Conservation (phyloP, 2,113 vertebrate species). For the Stegostoma tigrinum region DNA sequence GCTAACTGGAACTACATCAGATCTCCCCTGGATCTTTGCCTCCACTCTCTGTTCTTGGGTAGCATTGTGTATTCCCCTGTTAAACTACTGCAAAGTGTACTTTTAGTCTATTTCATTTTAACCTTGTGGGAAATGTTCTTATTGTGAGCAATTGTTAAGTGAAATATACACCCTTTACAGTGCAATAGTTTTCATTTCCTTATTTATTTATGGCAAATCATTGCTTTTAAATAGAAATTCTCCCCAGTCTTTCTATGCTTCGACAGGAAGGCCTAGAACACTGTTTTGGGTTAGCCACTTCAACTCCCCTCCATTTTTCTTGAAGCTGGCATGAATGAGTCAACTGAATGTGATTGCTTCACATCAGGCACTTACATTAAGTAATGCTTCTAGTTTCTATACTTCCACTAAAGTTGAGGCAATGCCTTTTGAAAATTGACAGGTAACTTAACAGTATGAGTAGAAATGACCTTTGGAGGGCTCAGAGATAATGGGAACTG, state of each 20-base stretch:
- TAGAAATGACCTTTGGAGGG: not conserved
- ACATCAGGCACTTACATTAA: not conserved
- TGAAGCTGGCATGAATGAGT: not conserved
- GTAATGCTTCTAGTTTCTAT: not conserved
- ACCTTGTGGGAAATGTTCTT: slow-evolving; percentile 12
- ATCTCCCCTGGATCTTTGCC: not conserved
- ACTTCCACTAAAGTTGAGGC: not conserved
- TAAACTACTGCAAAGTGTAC: not conserved
- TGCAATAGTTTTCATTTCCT: not conserved
- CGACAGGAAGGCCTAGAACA: not conserved
- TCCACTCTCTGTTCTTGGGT: not conserved
- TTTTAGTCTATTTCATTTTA: slow-evolving; percentile 9
- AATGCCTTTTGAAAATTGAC: not conserved
- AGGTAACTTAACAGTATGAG: not conserved
- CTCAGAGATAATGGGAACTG: too few species aligned
- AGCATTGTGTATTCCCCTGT: not conserved
- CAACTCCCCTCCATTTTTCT: not conserved
- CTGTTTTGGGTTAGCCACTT: not conserved
- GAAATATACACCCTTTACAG: not conserved
- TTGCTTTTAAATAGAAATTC: not conserved
- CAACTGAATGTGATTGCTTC: not conserved
- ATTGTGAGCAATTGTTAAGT: not conserved
- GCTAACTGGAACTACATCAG: not conserved
- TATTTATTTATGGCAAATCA: not conserved
- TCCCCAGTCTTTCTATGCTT: not conserved